Evolutionary conservation across 1,140 invertebrate species (phyloP).

Genomic region (Ridgeia piscesae): DNA sequence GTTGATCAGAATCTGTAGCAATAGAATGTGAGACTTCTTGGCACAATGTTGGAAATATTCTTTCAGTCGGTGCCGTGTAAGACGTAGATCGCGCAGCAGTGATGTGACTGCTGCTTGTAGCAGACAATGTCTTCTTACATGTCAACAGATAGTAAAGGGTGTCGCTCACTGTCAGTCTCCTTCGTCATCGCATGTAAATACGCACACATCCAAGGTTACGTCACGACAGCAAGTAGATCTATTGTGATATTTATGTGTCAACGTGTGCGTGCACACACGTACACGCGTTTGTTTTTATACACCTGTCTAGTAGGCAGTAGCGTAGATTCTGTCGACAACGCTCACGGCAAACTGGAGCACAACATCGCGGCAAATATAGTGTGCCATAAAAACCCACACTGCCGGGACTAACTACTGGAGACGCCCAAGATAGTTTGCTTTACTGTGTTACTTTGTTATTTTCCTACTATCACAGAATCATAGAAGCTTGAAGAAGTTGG

Average conservation of each 20-base stretch:
- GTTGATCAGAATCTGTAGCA: not conserved
- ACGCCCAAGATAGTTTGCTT: not conserved
- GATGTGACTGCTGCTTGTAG: not conserved
- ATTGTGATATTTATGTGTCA: not conserved
- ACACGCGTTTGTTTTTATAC: not conserved
- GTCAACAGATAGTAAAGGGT: not conserved
- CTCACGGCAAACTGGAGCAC: not conserved
- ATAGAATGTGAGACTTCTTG: not conserved
- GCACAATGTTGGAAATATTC: slow-evolving; percentile 1
- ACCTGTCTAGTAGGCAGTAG: not conserved
- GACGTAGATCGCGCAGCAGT: not conserved
- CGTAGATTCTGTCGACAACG: not conserved
- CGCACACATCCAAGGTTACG: not conserved
- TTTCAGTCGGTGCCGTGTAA: not conserved
- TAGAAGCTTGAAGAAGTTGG: not conserved
- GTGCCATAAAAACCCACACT: too few relatives aligned
- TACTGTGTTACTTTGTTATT: not conserved
- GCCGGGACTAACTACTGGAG: not conserved
- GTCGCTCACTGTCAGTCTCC: not conserved
- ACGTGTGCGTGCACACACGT: not conserved
- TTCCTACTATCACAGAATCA: not conserved
- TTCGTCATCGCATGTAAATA: not conserved
- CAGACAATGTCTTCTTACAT: not conserved
- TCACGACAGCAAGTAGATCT: not conserved
- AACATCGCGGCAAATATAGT: not conserved